These are phyloP conservation scores for Protonemura montana DNA, from an alignment of 2,888 invertebrate species.

Conservation along the genomic window DNA sequence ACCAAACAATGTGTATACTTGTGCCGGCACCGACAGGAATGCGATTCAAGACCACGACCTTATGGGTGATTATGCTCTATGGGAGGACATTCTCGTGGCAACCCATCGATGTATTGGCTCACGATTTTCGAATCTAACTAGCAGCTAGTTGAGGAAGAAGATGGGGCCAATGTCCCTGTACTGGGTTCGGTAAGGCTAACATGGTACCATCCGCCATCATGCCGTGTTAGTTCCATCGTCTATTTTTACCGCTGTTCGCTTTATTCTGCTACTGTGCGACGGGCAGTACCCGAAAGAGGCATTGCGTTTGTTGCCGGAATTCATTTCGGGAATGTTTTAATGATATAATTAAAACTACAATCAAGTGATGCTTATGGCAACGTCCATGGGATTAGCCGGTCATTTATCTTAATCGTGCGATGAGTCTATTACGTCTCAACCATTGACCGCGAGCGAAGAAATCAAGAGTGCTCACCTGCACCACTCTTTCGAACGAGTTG, in stretches of 20 bases:
- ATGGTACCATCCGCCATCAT: background rate
- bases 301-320: background rate
- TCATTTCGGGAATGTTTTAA: background rate
- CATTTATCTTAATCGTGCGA: background rate
- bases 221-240: background rate
- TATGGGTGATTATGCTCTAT: constrained; percentile 23
- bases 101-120: constrained; percentile 1
- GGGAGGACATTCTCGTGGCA: constrained; percentile 21
- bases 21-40: background rate
- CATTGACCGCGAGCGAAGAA: background rate
- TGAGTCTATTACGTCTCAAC: background rate
- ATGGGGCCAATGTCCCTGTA: constrained; percentile 4
- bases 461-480: background rate
- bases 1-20: background rate
- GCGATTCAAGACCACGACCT: background rate
- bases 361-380: background rate
- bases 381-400: background rate
- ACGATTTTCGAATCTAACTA: constrained; percentile 10
- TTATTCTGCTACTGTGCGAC: background rate
- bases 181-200: background rate
- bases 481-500: background rate
- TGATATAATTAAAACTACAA: background rate
- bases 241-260: background rate
- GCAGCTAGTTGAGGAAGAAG: constrained; percentile 4
- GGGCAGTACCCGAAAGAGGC: background rate